Percentiles rank a stretch among this genome's conserved stretches.
These are phyloP conservation scores for Myripristis murdjan DNA, from an alignment of 2,797 vertebrate species.

Conservation along the genomic window DNA sequence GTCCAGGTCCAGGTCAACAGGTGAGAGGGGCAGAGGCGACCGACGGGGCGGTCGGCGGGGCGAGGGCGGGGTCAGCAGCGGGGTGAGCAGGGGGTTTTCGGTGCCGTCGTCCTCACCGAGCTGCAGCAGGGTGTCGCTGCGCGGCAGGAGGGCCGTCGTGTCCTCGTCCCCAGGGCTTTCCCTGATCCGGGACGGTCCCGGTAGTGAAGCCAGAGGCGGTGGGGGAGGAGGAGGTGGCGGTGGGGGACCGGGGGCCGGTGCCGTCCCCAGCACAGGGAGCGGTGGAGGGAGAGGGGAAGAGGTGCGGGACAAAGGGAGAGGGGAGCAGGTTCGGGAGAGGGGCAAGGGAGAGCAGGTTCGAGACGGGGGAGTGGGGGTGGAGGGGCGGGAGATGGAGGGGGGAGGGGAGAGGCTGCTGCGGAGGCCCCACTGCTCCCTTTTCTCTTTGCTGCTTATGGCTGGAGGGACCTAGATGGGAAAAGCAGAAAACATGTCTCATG, in stretches of 20 bases:
- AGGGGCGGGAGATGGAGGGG: slow-evolving; percentile 73
- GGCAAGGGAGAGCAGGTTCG: slow-evolving; percentile 70
- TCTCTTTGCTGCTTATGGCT: slow-evolving; percentile 79
- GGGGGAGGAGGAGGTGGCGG: slow-evolving; percentile 47
- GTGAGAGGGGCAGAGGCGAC: slow-evolving; percentile 71
- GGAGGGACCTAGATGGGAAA: slow-evolving; percentile 63
- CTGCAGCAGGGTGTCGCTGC: slow-evolving; percentile 86
- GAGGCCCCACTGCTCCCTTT: slow-evolving; percentile 80
- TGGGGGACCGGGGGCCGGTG: slow-evolving; percentile 72
- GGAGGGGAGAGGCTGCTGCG: slow-evolving; percentile 85
- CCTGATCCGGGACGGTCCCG: slow-evolving; percentile 57
- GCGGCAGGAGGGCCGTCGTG: slow-evolving; percentile 91
- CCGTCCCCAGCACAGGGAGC: slow-evolving; percentile 75
- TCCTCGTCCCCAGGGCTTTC: slow-evolving; percentile 93
- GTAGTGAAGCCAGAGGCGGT: slow-evolving; percentile 58
- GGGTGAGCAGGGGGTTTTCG: slow-evolving; percentile 94
- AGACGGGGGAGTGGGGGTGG: slow-evolving; percentile 72
- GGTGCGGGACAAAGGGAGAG: slow-evolving; percentile 70
- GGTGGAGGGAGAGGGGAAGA: slow-evolving; percentile 82
- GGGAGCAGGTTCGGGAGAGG: slow-evolving; percentile 71
- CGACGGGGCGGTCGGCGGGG: slow-evolving; percentile 62
- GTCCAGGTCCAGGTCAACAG: slow-evolving; percentile 86
- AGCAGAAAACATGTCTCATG: no score
- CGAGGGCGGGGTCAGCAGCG: slow-evolving; percentile 75
- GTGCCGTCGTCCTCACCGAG: slow-evolving; percentile 92